Percentiles rank a stretch among this genome's conserved stretches.
Conservation (phyloP, 2,113 vertebrate species). For the Crocuta crocuta region DNA sequence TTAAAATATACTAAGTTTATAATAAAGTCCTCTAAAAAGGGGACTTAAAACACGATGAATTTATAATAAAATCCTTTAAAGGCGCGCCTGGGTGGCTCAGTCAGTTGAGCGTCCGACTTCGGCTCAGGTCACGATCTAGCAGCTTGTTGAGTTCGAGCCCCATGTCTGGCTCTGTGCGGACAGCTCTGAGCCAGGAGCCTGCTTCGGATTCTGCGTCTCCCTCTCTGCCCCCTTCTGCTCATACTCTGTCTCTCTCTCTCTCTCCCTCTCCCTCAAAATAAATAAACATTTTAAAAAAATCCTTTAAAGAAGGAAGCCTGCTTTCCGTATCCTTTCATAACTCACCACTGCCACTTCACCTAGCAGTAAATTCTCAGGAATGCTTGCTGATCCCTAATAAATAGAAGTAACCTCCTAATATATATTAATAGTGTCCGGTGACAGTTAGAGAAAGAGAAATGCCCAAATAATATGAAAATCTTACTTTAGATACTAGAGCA, state of each 20-base stretch:
- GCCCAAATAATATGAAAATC: not conserved
- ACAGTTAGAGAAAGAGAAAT: not conserved
- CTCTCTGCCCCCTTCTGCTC: not conserved
- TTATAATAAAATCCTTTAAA: not conserved
- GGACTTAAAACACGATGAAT: not conserved
- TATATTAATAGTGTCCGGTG: not conserved
- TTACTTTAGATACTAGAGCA: not conserved
- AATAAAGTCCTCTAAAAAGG: not conserved
- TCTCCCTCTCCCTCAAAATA: not conserved
- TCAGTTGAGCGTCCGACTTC: not conserved
- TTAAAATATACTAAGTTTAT: not conserved
- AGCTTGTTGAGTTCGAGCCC: not conserved
- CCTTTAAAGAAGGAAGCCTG: not conserved
- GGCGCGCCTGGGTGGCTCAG: not conserved
- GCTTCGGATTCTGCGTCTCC: not conserved
- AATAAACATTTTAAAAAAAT: not conserved
- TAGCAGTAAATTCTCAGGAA: not conserved
- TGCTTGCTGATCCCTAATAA: not conserved
- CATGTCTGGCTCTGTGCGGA: accelerated
- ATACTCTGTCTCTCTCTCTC: too few relatives aligned
- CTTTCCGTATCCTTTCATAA: not conserved
- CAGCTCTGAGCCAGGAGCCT: not conserved
- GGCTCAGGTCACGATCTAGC: not conserved
- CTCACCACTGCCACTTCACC: not conserved
- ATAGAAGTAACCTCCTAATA: not conserved